Percentiles rank a stretch among this genome's conserved stretches.
These are phyloP conservation scores for Sisyra terminalis DNA, from an alignment of 2,888 invertebrate genomes.

Conservation along the genomic window DNA sequence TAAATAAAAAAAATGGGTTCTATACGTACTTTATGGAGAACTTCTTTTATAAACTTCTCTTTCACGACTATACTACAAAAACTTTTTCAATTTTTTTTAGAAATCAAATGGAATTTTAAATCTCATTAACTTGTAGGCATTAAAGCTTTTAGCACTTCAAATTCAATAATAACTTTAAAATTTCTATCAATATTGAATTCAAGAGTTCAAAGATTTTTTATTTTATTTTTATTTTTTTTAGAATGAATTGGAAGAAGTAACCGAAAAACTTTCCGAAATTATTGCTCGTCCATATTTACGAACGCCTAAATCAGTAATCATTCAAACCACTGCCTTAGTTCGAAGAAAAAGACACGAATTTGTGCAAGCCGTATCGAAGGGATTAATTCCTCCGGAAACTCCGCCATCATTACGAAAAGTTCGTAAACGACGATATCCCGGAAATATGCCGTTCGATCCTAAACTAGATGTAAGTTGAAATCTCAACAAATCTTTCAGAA, in stretches of 20 bases:
- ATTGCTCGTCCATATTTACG: conserved; percentile 43
- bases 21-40: no score
- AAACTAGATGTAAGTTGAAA: neutral
- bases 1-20: no score
- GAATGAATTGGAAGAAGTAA: conserved; percentile 48
- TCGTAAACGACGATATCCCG: conserved; percentile 19
- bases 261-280: conserved; percentile 47
- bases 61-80: no score
- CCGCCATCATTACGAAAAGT: conserved; percentile 37
- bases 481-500: neutral
- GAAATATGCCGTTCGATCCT: no score
- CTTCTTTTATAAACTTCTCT: no score
- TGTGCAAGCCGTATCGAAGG: conserved; percentile 39
- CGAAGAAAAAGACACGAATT: conserved; percentile 44
- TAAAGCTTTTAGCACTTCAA: no score
- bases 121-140: no score
- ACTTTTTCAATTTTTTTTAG: no score
- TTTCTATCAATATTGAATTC: neutral
- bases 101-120: no score
- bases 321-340: conserved; percentile 39
- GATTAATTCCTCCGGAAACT: conserved; percentile 38
- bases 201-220: neutral
- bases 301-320: conserved; percentile 41
- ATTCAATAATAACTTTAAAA: no score
- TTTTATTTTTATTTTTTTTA: conserved; percentile 17